Conservation (phyloP, 2,888 invertebrate genomes). For the Mesorhabditis sp. region DNA sequence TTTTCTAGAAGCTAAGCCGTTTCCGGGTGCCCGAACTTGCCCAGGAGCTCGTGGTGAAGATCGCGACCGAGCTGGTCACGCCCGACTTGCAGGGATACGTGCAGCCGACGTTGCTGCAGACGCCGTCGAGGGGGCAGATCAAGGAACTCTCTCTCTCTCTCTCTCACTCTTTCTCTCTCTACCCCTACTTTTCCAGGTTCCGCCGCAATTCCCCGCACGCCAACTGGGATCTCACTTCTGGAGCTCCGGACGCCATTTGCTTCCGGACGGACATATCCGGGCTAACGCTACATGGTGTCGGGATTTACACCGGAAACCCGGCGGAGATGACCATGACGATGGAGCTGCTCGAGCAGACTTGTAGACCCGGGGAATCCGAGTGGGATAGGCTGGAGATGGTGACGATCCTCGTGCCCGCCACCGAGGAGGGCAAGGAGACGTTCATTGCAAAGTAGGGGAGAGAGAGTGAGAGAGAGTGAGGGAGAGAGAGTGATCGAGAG, state of each 20-base stretch:
- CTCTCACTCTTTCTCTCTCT: too few relatives aligned
- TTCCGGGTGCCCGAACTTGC: slow-evolving; percentile 18
- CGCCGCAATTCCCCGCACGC: slow-evolving; percentile 81
- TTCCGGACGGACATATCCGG: slow-evolving; percentile 77
- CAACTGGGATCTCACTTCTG: slow-evolving; percentile 94
- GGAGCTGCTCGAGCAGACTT: background rate
- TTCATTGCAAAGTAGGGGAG: slow-evolving; percentile 7
- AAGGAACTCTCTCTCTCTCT: background rate
- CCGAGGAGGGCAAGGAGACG: slow-evolving; percentile 10
- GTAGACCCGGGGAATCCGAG: background rate
- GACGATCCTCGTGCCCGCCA: slow-evolving; percentile 66
- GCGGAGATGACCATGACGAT: background rate
- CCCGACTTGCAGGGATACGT: slow-evolving; percentile 23
- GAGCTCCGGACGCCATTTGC: slow-evolving; percentile 85
- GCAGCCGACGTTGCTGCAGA: slow-evolving; percentile 65
- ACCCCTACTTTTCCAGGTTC: slow-evolving; percentile 63
- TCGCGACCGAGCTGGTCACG: slow-evolving; percentile 70
- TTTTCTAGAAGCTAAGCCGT: background rate
- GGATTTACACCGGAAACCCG: slow-evolving; percentile 19
- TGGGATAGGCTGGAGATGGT: slow-evolving; percentile 66
- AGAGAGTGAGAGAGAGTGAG: too few relatives aligned
- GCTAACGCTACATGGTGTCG: slow-evolving; percentile 73
- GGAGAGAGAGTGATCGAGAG: too few relatives aligned
- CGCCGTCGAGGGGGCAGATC: slow-evolving; percentile 64
- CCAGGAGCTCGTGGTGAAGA: slow-evolving; percentile 63